Evolutionary conservation across 2,888 invertebrate genomes (phyloP).

Genomic region (Drosophila rellima): DNA sequence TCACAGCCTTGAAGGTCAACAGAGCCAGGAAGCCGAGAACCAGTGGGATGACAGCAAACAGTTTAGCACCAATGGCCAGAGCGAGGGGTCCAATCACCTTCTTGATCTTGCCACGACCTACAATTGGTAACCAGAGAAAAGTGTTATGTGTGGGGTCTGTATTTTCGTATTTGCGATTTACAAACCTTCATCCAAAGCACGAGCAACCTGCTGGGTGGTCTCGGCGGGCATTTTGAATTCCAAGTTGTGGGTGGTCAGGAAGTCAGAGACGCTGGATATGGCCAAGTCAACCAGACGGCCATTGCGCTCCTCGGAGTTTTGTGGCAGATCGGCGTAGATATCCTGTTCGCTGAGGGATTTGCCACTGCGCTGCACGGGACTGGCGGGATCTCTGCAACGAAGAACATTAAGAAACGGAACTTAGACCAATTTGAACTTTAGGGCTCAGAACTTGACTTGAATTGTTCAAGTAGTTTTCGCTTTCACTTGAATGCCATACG

Average conservation of each 20-base stretch:
- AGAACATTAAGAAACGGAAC: slow-evolving; percentile 19
- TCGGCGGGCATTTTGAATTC: slow-evolving; percentile 91
- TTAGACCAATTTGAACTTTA: slow-evolving; percentile 20
- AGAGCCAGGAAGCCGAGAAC: slow-evolving; percentile 90
- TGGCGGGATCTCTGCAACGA: slow-evolving; percentile 84
- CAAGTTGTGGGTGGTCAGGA: slow-evolving; percentile 88
- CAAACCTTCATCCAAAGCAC: slow-evolving; percentile 92
- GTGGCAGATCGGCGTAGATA: slow-evolving; percentile 87
- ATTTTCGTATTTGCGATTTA: neutral
- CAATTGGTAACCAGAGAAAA: neutral
- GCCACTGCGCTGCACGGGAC: slow-evolving; percentile 81
- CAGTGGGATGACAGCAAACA: slow-evolving; percentile 90
- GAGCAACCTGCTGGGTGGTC: slow-evolving; percentile 88
- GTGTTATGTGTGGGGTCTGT: too few species aligned
- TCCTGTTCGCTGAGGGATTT: slow-evolving; percentile 86
- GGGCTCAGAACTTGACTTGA: neutral
- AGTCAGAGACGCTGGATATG: slow-evolving; percentile 87
- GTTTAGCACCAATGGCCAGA: slow-evolving; percentile 90
- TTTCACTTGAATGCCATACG: slow-evolving; percentile 14
- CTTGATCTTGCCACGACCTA: slow-evolving; percentile 92
- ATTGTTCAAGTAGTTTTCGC: neutral
- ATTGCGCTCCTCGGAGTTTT: slow-evolving; percentile 86
- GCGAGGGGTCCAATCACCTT: slow-evolving; percentile 90
- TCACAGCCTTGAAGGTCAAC: slow-evolving; percentile 91
- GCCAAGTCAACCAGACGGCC: slow-evolving; percentile 87